Evolutionary conservation across 2,113 vertebrate species (phyloP), one percentile per base, ranked within the genome.

Genomic region (Panthera tigris): DNA sequence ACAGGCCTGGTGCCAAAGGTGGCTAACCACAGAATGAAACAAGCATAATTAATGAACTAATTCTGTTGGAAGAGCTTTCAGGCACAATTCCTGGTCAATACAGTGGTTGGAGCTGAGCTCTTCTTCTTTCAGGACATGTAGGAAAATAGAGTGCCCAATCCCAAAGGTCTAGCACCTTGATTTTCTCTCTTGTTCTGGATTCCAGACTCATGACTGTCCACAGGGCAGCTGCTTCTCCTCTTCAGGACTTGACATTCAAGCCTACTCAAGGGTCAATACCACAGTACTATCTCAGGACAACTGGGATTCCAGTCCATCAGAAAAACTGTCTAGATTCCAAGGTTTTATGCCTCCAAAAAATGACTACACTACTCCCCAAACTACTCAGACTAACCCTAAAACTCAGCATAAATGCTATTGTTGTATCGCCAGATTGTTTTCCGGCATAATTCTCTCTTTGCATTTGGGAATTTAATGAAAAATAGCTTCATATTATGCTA

Each of bases 381-480:
- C 52, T 68, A 95, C 63, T 84, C 57, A 41, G 66, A 57, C 10
- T 57, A 69, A 68, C 11, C 61, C 52, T 73, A 83, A 97, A 95
- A 76, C 25, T 16, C 82, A 87, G 48, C 50, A 29, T 63, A 87
- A 95, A 21, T 50, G 65, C 45, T 90, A 88, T 69, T 57, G 13
- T 79, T 76, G 79, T 25, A 66, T n/a, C 74, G 39, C n/a, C 76
- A 94, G 66, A 71, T 52, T 55, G 21, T 25, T 95, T 95, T 50
- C 80, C 57, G 93, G 63, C 19, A 78, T 84, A 81, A 85, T 73
- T 88, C 23, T 92, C 14, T 90, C 92, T 84, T 55, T 88, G 25
- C 50, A 45, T 94, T 97, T 92, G 91, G 33, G 52, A 71, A 94
- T 31, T 84, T n/a, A 88, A 82, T 74, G 39, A 71, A 92, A 95